Conservation (phyloP, 2,113 vertebrate species). For the Lonchura striata region DNA sequence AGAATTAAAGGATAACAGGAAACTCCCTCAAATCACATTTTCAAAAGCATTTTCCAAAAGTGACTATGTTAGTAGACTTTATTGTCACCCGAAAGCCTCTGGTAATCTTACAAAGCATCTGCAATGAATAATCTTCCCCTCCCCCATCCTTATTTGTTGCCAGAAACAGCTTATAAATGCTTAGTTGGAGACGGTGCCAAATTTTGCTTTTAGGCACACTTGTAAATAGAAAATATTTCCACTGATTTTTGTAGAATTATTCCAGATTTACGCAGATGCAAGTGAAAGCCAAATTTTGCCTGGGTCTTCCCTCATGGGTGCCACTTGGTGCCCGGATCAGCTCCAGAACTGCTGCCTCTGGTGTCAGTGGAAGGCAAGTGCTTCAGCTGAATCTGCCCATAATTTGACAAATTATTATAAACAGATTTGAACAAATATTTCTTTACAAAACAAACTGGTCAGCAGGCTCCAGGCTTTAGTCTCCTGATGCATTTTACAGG, state of each 20-base stretch:
- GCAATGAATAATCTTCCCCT: constrained; percentile 62
- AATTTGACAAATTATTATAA: constrained; percentile 48
- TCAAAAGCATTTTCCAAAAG: constrained; percentile 28
- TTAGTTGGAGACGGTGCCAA: constrained; percentile 23
- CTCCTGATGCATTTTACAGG: constrained; percentile 65
- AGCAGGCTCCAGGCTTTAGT: constrained; percentile 51
- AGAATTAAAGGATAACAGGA: constrained; percentile 17
- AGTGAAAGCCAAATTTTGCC: background rate
- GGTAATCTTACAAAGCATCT: constrained; percentile 65
- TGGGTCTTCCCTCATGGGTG: background rate
- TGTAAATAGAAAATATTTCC: constrained; percentile 19
- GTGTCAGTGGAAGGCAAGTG: constrained; percentile 11
- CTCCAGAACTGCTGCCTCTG: background rate
- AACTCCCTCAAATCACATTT: background rate
- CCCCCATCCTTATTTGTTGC: constrained; percentile 56
- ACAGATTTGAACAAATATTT: constrained; percentile 49
- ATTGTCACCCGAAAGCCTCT: constrained; percentile 59
- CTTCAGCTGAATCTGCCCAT: background rate
- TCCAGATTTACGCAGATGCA: background rate
- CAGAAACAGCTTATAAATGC: constrained; percentile 64
- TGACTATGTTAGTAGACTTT: constrained; percentile 26
- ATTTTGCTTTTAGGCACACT: constrained; percentile 44
- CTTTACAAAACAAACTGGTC: constrained; percentile 54
- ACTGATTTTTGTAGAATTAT: background rate
- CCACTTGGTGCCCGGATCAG: background rate